Evolutionary conservation across 2,113 vertebrate species (phyloP), one percentile per base, ranked within the genome.

Genomic region (Psilopsiagon aurifrons): DNA sequence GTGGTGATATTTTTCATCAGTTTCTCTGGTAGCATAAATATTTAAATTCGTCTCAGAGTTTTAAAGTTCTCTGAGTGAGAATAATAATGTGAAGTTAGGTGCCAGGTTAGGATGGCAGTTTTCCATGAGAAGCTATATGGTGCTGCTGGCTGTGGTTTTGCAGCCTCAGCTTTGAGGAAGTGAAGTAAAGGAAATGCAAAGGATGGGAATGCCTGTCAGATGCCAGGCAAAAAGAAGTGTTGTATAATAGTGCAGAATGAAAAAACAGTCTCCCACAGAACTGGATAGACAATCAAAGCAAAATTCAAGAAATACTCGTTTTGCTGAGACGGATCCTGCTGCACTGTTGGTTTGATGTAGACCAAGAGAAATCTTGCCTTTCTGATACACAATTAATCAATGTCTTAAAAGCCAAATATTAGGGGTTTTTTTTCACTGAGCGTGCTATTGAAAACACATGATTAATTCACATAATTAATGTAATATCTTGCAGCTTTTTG

Each of bases 61-160:
- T 35, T 43, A 31, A 68, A 47, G 46, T 95, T 90, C 59, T 90
- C 39, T 17, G 90, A 91, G 86, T 87, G n/a, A 49, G n/a, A 44
- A 78, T 87, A 92, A 80, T 76, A 57, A 87, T 76, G 35, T 83
- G 37, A 64, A 71, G 46, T 29, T 75, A 93, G 79, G 86, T 87
- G 63, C 94, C 90, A 91, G 95, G 81, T 88, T 68, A 82, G 49
- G 95, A 93, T 86, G 95, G 83, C 55, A 7, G 44, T 81, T 95
- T 96, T 95, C 94, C 94, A 90, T 83, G 55, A 86, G 96, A 95
- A 87, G 59, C 73, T 94, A 46, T 47, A 3, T 35, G 62, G 95
- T 87, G 57, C 94, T 94, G 87, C 90, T 97, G 97, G 94, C 91
- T 83, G 39, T 78, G 83, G 70, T 97, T 96, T 78, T 93, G 96